Base-by-base conservation (phyloP, 2,797 vertebrate species). In the Lutjanus campechanus region DNA sequence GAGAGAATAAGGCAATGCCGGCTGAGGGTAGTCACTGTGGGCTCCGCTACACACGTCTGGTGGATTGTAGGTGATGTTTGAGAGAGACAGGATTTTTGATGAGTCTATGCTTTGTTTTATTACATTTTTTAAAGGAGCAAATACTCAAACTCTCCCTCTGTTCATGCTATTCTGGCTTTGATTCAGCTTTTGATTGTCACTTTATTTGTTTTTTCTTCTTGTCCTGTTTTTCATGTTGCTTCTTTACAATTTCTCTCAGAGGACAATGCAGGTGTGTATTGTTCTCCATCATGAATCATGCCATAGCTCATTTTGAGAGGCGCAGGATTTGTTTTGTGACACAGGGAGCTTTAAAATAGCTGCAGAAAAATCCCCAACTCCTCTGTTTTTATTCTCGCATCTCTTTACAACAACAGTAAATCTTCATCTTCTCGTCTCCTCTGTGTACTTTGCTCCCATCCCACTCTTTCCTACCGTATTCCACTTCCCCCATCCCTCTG, bases 331-430 rank as follows among this genome's bases (percentile, higher is more conserved):
- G 77, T 83, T 87, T 82, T 74, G 54, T 60, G 78, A 80, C 60
- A 71, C 66, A 44, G 63, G 44, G 77, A 85, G 79, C 76, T 74
- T 89, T 88, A 87, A 77, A 88, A 90, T 81, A 79, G 49, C 50
- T 17, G 36, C 61, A 79, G 65, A 85, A 78, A 88, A 82, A 79
- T 56, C 67, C 49, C 73, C 16, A 60, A 55, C 55, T 82, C 60
- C 77, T 41, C 71, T n/a, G 36, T 80, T 74, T 60, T 82, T 77
- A 88, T 84, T 90, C 73, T 64, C 15, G 25, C 63, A 73, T 85
- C 73, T 68, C 83, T 84, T 88, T 75, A 80, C 89, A 72, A 58
- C 43, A 73, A 64, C 82, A 29, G 46, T 92, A 90, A 90, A 90
- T 91, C 79, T 84, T 58, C 40, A 41, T 67, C 29, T 70, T 88